phyloP scores from a whole-genome alignment of 2,113 vertebrate genomes.

The Ptyas mucosa region DNA sequence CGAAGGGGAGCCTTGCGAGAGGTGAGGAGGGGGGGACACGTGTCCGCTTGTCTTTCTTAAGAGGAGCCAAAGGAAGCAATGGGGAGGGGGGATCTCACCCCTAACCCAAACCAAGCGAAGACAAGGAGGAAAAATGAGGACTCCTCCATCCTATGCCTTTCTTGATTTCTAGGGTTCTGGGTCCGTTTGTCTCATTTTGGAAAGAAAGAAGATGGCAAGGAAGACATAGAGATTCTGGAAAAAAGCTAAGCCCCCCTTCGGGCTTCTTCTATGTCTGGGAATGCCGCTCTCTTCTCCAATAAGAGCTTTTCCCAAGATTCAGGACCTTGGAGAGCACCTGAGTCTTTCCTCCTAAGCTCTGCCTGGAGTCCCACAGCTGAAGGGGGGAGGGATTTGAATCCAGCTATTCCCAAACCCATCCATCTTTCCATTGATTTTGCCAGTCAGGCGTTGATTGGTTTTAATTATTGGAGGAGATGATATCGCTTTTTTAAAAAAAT shows the following conservation, averaged over 20 bases:
- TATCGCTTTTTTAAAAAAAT: too few relatives aligned
- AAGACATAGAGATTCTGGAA: not conserved
- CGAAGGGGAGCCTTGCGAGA: not conserved
- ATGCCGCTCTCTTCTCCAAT: not conserved
- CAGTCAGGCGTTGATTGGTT: not conserved
- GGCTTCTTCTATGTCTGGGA: not conserved
- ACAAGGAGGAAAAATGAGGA: not conserved
- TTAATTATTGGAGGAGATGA: not conserved
- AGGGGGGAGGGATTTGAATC: not conserved
- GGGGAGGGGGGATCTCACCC: not conserved
- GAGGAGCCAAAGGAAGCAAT: not conserved
- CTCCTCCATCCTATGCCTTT: not conserved
- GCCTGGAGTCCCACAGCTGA: not conserved
- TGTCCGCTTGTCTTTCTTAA: too few relatives aligned
- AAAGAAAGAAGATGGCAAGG: not conserved
- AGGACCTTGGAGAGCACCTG: not conserved
- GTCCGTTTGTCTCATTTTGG: not conserved
- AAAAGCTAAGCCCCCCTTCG: rapidly evolving
- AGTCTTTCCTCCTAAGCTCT: not conserved
- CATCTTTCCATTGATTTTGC: not conserved
- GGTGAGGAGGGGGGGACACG: not conserved
- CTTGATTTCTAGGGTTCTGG: not conserved
- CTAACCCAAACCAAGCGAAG: not conserved
- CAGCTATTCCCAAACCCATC: not conserved
- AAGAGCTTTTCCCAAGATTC: not conserved